These are phyloP conservation scores for Scaeva pyrastri DNA, from an alignment of 2,888 invertebrate species.

Conservation along the genomic window DNA sequence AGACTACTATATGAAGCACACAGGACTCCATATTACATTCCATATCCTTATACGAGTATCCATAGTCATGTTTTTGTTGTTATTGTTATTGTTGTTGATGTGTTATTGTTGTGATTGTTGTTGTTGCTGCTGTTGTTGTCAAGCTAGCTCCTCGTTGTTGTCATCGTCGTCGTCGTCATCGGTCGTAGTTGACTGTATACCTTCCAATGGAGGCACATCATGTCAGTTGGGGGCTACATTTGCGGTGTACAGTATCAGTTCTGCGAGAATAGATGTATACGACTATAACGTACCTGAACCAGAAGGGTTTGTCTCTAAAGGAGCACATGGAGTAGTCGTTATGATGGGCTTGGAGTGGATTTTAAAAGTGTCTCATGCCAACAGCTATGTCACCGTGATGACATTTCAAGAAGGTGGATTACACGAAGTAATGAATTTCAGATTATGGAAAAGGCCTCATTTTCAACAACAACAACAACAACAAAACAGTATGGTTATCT, in stretches of 20 bases:
- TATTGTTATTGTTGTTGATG: constrained; percentile 1
- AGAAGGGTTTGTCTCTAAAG: constrained; percentile 44
- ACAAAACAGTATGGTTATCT: constrained; percentile 5
- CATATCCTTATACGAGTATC: too few species aligned
- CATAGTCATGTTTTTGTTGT: constrained; percentile 35
- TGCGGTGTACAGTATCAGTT: constrained; percentile 44
- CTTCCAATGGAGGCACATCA: constrained; percentile 35
- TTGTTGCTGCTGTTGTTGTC: not conserved
- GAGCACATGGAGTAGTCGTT: constrained; percentile 42
- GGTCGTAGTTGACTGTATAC: not conserved
- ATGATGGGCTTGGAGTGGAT: constrained; percentile 57
- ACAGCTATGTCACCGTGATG: constrained; percentile 38
- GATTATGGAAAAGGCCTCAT: constrained; percentile 52
- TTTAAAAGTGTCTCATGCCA: constrained; percentile 60
- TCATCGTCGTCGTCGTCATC: not conserved
- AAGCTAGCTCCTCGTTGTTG: constrained; percentile 7
- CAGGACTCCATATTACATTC: constrained; percentile 58
- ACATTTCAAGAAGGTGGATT: constrained; percentile 44
- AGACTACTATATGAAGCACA: constrained; percentile 56
- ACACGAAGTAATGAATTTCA: constrained; percentile 48
- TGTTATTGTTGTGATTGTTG: constrained; percentile 27
- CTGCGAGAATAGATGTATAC: not conserved
- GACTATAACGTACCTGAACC: constrained; percentile 8
- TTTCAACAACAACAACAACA: constrained; percentile 15
- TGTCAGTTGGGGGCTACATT: constrained; percentile 41